Evolutionary conservation across 1,140 invertebrate genomes (phyloP).

Genomic region (Elymnias hypermnestra): DNA sequence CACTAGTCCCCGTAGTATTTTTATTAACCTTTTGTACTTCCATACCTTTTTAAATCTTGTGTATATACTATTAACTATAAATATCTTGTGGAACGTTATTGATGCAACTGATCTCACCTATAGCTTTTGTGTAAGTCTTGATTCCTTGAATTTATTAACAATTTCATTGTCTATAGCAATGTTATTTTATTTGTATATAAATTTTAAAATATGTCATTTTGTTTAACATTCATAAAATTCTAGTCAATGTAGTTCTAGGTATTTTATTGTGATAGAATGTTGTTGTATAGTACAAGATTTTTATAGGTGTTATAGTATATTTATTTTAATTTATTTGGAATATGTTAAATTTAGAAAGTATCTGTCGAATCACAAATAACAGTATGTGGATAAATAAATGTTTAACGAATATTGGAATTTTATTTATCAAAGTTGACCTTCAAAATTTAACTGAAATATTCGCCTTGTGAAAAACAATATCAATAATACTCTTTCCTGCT

Average conservation of each 20-base stretch:
- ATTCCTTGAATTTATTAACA: background rate
- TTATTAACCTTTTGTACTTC: conserved; percentile 70
- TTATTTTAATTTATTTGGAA: no score
- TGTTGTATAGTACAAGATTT: conserved; percentile 21
- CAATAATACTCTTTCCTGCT: no score
- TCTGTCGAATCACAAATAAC: conserved; percentile 19
- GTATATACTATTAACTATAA: no score
- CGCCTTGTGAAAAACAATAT: no score
- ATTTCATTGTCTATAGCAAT: background rate
- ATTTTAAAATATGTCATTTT: background rate
- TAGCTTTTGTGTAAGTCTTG: background rate
- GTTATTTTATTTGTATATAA: background rate
- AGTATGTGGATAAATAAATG: conserved; percentile 27
- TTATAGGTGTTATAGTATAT: conserved; percentile 28
- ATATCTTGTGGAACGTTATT: no score
- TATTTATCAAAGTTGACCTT: background rate
- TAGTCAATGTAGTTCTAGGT: conserved; percentile 23
- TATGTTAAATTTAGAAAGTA: conserved; percentile 21
- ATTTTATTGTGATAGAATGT: conserved; percentile 25
- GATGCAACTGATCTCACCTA: no score
- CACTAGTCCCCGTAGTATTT: conserved; percentile 62
- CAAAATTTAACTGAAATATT: no score
- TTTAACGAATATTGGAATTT: conserved; percentile 6
- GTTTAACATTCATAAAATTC: conserved; percentile 12
- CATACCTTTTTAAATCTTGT: conserved; percentile 37